phyloP scores from a whole-genome alignment of 1,140 invertebrate species.

The Drosophila mojavensis region DNA sequence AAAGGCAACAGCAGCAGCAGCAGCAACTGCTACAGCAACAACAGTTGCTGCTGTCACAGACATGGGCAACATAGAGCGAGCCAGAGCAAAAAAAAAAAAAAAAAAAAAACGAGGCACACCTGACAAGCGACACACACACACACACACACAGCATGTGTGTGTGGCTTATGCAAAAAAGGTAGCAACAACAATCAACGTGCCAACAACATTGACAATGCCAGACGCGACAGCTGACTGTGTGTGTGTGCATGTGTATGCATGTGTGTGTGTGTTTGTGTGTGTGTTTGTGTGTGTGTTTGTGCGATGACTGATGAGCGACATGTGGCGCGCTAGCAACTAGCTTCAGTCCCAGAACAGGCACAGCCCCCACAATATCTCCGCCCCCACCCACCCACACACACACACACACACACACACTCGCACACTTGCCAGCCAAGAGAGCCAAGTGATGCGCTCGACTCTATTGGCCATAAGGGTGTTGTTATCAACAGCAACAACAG shows the following conservation, averaged over 20 bases:
- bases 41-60: slow-evolving; percentile 66
- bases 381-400: no score
- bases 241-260: no score
- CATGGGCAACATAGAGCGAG: slow-evolving; percentile 54
- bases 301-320: slow-evolving; percentile 71
- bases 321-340: slow-evolving; percentile 44
- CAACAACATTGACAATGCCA: slow-evolving; percentile 72
- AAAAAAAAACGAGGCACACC: slow-evolving; percentile 18
- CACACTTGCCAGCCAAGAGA: slow-evolving; percentile 29
- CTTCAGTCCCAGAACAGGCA: neutral
- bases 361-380: no score
- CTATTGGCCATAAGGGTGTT: slow-evolving; percentile 69
- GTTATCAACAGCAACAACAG: slow-evolving; percentile 57
- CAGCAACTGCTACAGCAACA: slow-evolving; percentile 24
- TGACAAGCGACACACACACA: slow-evolving; percentile 13
- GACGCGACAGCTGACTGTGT: slow-evolving; percentile 47
- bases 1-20: slow-evolving; percentile 26
- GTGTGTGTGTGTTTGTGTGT: slow-evolving; percentile 21
- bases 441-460: slow-evolving; percentile 26
- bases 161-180: slow-evolving; percentile 78
- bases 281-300: slow-evolving; percentile 15
- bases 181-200: slow-evolving; percentile 78
- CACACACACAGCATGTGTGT: slow-evolving; percentile 28
- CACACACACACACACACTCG: slow-evolving; percentile 42
- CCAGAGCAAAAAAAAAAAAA: slow-evolving; percentile 9